A percentile compares a stretch with the other conserved stretches of the same genome.
phyloP scores from a whole-genome alignment of 2,797 vertebrate species.

The Notamacropus eugenii region DNA sequence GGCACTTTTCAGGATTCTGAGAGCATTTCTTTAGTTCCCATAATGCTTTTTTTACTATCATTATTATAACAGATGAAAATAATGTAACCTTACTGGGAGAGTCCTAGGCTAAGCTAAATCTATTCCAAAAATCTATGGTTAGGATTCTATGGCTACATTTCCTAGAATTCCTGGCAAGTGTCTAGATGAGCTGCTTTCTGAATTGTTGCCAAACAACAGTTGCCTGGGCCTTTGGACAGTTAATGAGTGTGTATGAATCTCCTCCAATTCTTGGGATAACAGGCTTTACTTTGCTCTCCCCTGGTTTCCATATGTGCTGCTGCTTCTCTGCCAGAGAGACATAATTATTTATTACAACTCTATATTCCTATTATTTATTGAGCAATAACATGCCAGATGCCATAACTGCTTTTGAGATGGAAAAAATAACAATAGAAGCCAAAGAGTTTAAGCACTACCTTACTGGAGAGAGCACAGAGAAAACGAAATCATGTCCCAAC shows the following conservation, averaged over 20 bases:
- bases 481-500: not conserved
- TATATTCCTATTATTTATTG: not conserved
- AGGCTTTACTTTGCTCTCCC: conserved; percentile 20
- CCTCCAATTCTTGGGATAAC: not conserved
- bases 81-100: not conserved
- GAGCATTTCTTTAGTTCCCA: not conserved
- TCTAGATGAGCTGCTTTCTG: conserved; percentile 4
- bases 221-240: conserved; percentile 23
- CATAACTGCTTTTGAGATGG: conserved; percentile 3
- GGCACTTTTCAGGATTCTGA: not conserved
- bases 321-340: conserved; percentile 42
- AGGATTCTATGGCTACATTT: not conserved
- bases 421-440: not conserved
- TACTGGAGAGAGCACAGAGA: not conserved
- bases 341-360: not conserved
- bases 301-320: conserved; percentile 21
- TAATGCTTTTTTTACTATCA: not conserved
- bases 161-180: conserved; percentile 6
- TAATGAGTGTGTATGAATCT: not conserved
- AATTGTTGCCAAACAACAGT: conserved; percentile 5
- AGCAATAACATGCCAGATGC: not conserved
- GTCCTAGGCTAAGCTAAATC: not conserved
- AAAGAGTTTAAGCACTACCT: too few relatives aligned
- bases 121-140: not conserved
- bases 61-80: not conserved